Percentiles rank a stretch among this genome's conserved stretches.
phyloP scores from a whole-genome alignment of 2,888 invertebrate species.

The Arge pagana region DNA sequence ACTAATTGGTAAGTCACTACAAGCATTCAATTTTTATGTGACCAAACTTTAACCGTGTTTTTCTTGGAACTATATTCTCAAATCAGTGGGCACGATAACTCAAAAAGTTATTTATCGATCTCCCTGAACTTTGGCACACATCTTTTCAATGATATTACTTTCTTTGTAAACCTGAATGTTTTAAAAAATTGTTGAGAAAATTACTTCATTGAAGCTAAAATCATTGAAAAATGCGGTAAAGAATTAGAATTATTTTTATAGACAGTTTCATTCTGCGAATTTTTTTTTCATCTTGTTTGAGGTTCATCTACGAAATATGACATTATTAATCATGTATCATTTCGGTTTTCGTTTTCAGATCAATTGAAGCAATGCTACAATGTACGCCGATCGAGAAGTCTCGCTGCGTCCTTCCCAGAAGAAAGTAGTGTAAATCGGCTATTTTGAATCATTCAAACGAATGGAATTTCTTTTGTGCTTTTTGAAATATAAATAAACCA shows the following conservation, averaged over 20 bases:
- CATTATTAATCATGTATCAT: neutral
- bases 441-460: no score
- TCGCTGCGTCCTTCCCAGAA: no score
- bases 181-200: constrained; percentile 2
- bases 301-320: neutral
- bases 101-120: neutral
- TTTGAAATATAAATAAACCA: no score
- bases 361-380: no score
- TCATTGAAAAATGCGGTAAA: neutral
- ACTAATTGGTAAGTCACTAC: no score
- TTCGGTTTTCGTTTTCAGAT: neutral
- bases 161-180: neutral
- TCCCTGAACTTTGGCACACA: neutral
- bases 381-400: no score
- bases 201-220: no score
- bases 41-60: neutral
- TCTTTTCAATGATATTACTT: constrained; percentile 1
- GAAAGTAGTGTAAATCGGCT: no score
- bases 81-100: neutral
- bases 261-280: no score
- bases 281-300: no score
- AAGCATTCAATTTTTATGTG: no score
- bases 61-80: neutral
- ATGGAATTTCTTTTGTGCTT: no score
- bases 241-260: neutral